Percentiles rank a stretch among this genome's conserved stretches.
Evolutionary conservation across 2,113 vertebrate species (phyloP).

Genomic region (Nothocercus julius): DNA sequence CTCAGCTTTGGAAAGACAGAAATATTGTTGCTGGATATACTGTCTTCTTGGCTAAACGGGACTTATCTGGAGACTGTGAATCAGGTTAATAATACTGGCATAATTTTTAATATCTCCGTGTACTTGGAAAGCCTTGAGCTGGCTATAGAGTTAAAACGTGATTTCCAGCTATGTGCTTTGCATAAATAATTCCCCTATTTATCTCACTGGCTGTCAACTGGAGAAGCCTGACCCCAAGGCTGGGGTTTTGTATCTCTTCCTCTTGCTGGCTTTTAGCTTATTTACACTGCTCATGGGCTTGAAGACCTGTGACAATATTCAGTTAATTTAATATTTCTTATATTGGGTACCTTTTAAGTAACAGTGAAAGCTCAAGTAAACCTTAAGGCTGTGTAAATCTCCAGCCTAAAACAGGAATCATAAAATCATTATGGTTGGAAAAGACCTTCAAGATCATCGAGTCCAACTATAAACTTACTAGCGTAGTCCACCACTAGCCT

Average conservation of each 20-base stretch:
- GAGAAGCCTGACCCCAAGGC: neutral
- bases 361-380: neutral
- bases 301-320: neutral
- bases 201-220: neutral
- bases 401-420: neutral
- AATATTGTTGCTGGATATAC: slow-evolving; percentile 2
- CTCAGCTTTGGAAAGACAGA: slow-evolving; percentile 23
- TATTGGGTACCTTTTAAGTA: neutral
- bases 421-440: no score
- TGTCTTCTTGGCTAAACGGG: neutral
- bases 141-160: neutral
- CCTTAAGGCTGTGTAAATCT: neutral
- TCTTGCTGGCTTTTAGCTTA: neutral
- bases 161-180: slow-evolving; percentile 23
- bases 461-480: neutral
- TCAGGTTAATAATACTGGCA: slow-evolving; percentile 1
- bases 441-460: no score
- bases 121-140: slow-evolving; percentile 8
- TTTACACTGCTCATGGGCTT: neutral
- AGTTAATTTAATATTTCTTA: neutral
- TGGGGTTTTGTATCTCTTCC: neutral
- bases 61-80: neutral
- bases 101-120: neutral
- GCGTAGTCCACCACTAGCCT: neutral
- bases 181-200: neutral